These are phyloP conservation scores for Cuculus canorus DNA, from an alignment of 2,797 vertebrate genomes.

Conservation along the genomic window DNA sequence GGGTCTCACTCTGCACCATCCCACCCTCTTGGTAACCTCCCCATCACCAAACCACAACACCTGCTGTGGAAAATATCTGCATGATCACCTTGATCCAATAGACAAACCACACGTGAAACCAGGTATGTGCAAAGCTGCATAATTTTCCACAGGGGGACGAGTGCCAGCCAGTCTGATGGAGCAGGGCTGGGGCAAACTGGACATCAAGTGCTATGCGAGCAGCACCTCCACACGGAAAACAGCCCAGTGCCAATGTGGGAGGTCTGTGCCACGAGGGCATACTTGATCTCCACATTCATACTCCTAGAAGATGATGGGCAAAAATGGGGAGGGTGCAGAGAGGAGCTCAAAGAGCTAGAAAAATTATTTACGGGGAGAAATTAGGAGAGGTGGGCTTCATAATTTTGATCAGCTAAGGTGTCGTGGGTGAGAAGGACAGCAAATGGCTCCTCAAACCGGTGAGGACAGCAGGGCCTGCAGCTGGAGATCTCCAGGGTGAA, in stretches of 20 bases:
- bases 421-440: not conserved
- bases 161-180: not conserved
- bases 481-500: rapidly evolving
- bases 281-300: rapidly evolving
- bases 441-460: rapidly evolving
- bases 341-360: not conserved
- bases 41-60: rapidly evolving
- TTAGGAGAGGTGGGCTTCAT: not conserved
- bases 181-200: rapidly evolving
- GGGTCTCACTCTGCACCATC: not conserved
- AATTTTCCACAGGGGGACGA: not conserved
- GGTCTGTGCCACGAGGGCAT: rapidly evolving
- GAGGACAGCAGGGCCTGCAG: not conserved
- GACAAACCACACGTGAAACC: not conserved
- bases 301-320: not conserved
- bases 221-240: not conserved
- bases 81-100: not conserved
- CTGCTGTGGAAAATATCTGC: rapidly evolving
- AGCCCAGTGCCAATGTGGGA: not conserved
- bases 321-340: not conserved
- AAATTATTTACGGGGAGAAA: not conserved
- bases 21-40: not conserved
- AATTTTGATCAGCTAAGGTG: not conserved
- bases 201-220: not conserved
- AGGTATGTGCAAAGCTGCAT: not conserved